Evolutionary conservation across 2,797 vertebrate species (phyloP), one percentile per base, ranked within the genome.

Genomic region (Danio albolineatus): DNA sequence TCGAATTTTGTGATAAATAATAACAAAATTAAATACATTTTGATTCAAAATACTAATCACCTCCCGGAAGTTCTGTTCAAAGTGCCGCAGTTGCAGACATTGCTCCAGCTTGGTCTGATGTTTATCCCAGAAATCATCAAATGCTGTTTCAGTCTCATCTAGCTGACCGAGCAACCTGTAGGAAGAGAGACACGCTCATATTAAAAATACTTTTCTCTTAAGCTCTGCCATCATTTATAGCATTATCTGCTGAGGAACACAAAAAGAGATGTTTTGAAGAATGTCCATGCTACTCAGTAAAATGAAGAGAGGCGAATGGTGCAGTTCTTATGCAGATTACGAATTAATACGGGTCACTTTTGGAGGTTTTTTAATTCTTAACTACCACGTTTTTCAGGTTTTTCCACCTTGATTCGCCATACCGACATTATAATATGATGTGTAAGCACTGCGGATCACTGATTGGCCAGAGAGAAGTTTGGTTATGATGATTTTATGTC

Each of bases 51-150:
- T 21, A 4, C 7, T 5, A 44, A 46, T 93, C 88, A 98, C 98
- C 96, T 99, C 98, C 85, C 94, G 94, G 91, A 97, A 98, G 89
- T 93, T 94, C 81, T 97, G 93, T 89, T 99, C 97, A 85, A 99
- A 99, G 89, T 96, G 93, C 53, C 97, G 94, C 49, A 99, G 95
- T 72, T 91, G 92, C 78, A 98, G 91, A 86, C 97, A 99, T 87
- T 99, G 97, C 67, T 98, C 93, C 76, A 99, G 93, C 82, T 99
- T 99, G 88, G 94, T 95, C 78, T 97, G 95, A 85, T 99, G 98
- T 74, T 95, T 95, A 49, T 93, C 89, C 98, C 98, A 99, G 90
- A 99, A 99, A 87, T 97, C 96, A 78, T 99, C 97, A 78, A 99
- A 99, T 36, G 98, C 97, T 0, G 91, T 88, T 88, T 97, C 97